These are phyloP conservation scores for Lamellibrachia columna DNA, from an alignment of 2,888 invertebrate species.

Conservation along the genomic window DNA sequence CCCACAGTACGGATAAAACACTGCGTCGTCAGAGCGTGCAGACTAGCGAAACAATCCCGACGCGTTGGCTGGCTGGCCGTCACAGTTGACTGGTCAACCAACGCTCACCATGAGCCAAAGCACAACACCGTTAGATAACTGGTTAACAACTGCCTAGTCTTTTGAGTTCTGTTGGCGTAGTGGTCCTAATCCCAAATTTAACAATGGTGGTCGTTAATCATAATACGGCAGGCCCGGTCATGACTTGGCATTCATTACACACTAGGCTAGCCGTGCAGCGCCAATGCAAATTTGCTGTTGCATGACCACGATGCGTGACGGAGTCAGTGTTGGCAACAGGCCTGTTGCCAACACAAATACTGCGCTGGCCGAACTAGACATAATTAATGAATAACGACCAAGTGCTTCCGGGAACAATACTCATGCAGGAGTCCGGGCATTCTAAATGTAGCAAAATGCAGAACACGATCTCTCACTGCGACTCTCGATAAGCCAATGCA, in stretches of 20 bases:
- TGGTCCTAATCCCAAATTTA: neutral
- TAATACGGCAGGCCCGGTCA: neutral
- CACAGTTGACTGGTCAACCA: neutral
- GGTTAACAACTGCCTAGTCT: neutral
- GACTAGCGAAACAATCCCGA: neutral
- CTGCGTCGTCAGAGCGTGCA: neutral
- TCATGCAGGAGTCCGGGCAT: neutral
- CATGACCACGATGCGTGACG: neutral
- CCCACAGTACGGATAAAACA: neutral
- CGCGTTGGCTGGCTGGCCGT: neutral
- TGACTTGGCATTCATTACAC: neutral
- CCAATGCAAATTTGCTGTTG: neutral
- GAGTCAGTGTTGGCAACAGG: neutral
- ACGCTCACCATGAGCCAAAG: neutral
- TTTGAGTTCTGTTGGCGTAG: neutral
- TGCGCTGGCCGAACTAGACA: neutral
- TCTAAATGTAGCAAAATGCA: neutral
- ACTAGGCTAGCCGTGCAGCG: neutral
- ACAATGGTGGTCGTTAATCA: neutral
- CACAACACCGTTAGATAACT: neutral
- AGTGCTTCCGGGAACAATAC: neutral
- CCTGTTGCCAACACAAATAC: neutral
- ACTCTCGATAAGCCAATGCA: neutral
- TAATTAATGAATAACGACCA: neutral
- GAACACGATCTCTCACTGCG: neutral